A percentile compares a stretch with the other conserved stretches of the same genome.
These are phyloP conservation scores for Cyanistes caeruleus DNA, from an alignment of 2,113 vertebrate genomes.

Conservation along the genomic window DNA sequence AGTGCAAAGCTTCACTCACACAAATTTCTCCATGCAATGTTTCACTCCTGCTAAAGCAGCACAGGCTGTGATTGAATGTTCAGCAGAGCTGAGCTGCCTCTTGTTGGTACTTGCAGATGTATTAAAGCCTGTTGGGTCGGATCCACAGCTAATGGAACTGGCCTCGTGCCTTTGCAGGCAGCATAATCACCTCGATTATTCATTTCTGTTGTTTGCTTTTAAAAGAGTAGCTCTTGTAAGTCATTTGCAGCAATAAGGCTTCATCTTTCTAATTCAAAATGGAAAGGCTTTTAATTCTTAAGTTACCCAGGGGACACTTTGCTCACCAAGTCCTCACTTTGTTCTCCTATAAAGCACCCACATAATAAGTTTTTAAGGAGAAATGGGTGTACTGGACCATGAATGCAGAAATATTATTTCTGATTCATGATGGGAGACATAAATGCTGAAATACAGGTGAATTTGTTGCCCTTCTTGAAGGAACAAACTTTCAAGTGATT, in stretches of 20 bases:
- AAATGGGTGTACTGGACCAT: background rate
- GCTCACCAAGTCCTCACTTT: background rate
- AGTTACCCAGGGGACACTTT: background rate
- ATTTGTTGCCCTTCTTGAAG: background rate
- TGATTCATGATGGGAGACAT: background rate
- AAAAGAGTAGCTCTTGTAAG: slow-evolving; percentile 26
- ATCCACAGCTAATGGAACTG: slow-evolving; percentile 51
- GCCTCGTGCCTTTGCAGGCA: slow-evolving; percentile 34
- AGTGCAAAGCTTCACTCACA: background rate
- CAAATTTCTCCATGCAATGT: background rate
- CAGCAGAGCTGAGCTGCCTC: slow-evolving; percentile 43
- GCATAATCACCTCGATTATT: slow-evolving; percentile 24
- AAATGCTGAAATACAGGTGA: background rate
- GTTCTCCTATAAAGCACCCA: background rate
- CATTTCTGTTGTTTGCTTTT: slow-evolving; percentile 34
- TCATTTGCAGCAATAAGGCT: slow-evolving; percentile 21
- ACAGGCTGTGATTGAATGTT: slow-evolving; percentile 5
- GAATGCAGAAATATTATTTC: background rate
- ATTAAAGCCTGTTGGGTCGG: slow-evolving; percentile 45
- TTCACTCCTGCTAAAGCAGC: slow-evolving; percentile 11
- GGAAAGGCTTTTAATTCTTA: slow-evolving; percentile 59
- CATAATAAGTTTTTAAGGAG: slow-evolving; percentile 1
- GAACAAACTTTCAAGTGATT: background rate
- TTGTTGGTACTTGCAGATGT: slow-evolving; percentile 32
- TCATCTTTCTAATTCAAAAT: slow-evolving; percentile 41